Evolutionary conservation across 2,797 vertebrate genomes (phyloP), one percentile per base, ranked within the genome.

Genomic region (Lepidocolaptes lacrymiger): DNA sequence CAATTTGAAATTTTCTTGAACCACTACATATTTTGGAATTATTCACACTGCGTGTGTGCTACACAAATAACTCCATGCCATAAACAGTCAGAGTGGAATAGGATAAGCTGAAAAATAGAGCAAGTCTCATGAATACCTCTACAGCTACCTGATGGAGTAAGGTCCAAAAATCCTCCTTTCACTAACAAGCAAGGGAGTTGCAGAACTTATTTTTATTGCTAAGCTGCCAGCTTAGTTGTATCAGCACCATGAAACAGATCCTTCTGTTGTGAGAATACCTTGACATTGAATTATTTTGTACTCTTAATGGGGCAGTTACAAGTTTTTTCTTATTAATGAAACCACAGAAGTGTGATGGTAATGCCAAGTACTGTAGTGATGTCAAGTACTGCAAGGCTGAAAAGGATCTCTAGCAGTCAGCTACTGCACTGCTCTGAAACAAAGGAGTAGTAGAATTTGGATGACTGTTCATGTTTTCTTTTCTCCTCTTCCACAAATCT

Each of bases 311-410:
- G 39, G 26, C 22, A n/a, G 51, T 64, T 74, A 30, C 6, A 36
- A 61, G 16, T 75, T 75, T 91, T 85, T 89, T 79, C 32, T 51
- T 80, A 41, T n/a, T 67, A 66, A 64, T n/a, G 44, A 63, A 88
- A 63, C 23, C 46, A 12, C 15, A 21, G 4, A 82, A 32, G 6
- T 30, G 44, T 73, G 54, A 21, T 69, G 27, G 32, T 63, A 62
- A 26, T 85, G 71, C 24, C 12, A 7, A 27, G 20, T 48, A 8
- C 37, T 46, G 36, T 63, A 43, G 36, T 52, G 69, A 69, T 93
- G 32, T 80, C 75, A 63, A 37, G n/a, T n/a, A 71, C n/a, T 76
- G 52, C 46, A 63, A 85, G 34, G 67, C 43, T 89, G 43, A 41
- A 34, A 76, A n/a, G 56, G 27, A 28, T 85, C 30, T 80, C 44